These are phyloP conservation scores for Drosophila rubida DNA, from an alignment of 2,888 invertebrate species.

Conservation along the genomic window DNA sequence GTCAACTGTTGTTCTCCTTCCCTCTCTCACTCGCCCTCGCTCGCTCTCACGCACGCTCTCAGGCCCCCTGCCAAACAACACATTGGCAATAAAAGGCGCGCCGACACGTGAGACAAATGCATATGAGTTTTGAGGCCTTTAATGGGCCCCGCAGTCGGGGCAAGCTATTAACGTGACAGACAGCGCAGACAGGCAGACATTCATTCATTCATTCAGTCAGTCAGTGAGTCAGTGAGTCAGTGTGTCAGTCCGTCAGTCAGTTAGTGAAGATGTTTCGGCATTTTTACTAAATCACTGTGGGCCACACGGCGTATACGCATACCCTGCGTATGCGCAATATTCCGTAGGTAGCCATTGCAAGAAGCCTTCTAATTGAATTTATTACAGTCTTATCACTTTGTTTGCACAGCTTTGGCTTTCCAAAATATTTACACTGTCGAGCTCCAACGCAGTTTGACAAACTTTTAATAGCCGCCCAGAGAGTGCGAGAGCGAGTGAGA, in stretches of 20 bases:
- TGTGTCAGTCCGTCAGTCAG: neutral
- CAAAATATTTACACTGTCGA: constrained; percentile 15
- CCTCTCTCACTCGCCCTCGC: neutral
- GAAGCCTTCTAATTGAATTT: constrained; percentile 35
- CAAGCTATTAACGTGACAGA: constrained; percentile 60
- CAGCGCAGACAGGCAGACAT: constrained; percentile 10
- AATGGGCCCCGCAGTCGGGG: constrained; percentile 34
- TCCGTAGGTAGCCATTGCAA: neutral
- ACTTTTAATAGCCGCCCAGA: constrained; percentile 27
- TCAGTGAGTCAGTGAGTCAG: neutral
- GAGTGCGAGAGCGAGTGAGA: neutral
- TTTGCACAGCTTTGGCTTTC: constrained; percentile 10
- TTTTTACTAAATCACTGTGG: constrained; percentile 20
- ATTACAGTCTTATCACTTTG: constrained; percentile 22
- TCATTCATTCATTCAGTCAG: neutral
- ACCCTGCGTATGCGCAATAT: constrained; percentile 31
- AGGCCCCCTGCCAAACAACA: constrained; percentile 22
- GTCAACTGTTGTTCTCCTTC: neutral
- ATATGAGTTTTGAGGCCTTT: constrained; percentile 65
- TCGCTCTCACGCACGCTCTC: neutral
- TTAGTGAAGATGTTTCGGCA: constrained; percentile 10
- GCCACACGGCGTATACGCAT: constrained; percentile 16
- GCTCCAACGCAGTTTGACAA: neutral
- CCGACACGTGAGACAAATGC: constrained; percentile 74
- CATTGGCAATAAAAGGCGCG: constrained; percentile 62